A percentile compares a stretch with the other conserved stretches of the same genome.
Conservation (phyloP, 2,113 vertebrate genomes). For the Polyodon spathula region DNA sequence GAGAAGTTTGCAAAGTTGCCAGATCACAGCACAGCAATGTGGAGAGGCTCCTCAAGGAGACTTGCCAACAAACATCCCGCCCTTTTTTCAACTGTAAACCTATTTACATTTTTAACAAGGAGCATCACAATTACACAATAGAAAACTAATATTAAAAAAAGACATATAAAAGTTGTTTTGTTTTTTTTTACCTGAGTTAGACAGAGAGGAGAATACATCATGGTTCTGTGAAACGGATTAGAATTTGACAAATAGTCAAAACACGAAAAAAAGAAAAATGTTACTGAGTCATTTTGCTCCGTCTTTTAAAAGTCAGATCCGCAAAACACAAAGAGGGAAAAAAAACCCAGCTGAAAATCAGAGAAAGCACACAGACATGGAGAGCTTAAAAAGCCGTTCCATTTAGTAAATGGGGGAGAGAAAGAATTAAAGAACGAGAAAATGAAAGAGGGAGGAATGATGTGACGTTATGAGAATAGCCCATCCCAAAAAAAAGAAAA, state of each 20-base stretch:
- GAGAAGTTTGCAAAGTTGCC: conserved; percentile 9
- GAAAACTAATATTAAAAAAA: not conserved
- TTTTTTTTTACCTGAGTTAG: conserved; percentile 67
- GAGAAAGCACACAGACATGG: conserved; percentile 35
- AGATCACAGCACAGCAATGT: not conserved
- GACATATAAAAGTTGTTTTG: conserved; percentile 13
- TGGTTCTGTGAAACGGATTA: conserved; percentile 44
- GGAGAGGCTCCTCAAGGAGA: not conserved
- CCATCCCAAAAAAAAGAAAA: conserved; percentile 56
- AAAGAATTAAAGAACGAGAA: conserved; percentile 48
- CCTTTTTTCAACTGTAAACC: conserved; percentile 27
- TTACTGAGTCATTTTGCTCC: conserved; percentile 57
- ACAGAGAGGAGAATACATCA: conserved; percentile 79
- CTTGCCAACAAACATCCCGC: conserved; percentile 22
- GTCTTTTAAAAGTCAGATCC: conserved; percentile 20
- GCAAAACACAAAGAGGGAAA: conserved; percentile 25
- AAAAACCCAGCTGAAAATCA: conserved; percentile 26
- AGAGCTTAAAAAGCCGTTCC: conserved; percentile 40
- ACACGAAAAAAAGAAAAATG: conserved; percentile 46
- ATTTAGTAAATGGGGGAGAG: conserved; percentile 40
- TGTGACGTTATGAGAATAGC: conserved; percentile 68
- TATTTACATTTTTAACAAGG: conserved; percentile 12
- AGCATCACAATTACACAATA: conserved; percentile 4
- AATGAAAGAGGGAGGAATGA: conserved; percentile 43
- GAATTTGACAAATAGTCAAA: conserved; percentile 22